phyloP scores from a whole-genome alignment of 2,113 vertebrate genomes.

The Laticauda colubrina region DNA sequence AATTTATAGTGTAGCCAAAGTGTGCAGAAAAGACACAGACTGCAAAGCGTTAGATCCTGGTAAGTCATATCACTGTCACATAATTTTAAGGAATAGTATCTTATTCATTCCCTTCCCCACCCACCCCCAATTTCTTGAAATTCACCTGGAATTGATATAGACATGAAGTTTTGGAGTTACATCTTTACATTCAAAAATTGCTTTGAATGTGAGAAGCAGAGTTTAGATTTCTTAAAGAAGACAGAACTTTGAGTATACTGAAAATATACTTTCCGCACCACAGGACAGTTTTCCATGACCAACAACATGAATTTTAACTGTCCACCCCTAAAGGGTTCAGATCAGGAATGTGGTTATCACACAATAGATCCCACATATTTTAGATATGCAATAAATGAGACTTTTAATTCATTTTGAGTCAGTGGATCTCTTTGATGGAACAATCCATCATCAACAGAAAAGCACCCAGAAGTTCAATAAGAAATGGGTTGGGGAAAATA shows the following conservation, averaged over 20 bases:
- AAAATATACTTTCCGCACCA: not conserved
- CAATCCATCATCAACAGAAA: not conserved
- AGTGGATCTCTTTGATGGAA: not conserved
- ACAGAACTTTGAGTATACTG: not conserved
- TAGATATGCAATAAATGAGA: not conserved
- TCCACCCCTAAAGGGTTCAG: not conserved
- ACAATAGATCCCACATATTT: not conserved
- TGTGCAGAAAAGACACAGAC: constrained; percentile 71
- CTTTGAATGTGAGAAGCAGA: not conserved
- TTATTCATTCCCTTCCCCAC: no score
- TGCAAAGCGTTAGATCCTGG: constrained; percentile 89
- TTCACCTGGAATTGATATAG: not conserved
- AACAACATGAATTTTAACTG: not conserved
- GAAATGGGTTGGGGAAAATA: not conserved
- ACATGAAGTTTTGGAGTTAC: not conserved
- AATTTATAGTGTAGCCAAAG: constrained; percentile 84
- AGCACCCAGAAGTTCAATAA: not conserved
- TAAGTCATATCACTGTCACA: constrained; percentile 53
- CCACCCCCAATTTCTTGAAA: not conserved
- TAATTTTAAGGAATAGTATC: not conserved
- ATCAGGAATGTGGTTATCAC: not conserved
- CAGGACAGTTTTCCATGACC: not conserved
- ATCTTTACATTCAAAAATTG: not conserved
- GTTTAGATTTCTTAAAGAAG: not conserved
- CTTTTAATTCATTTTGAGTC: not conserved